A percentile compares a stretch with the other conserved stretches of the same genome.
These are phyloP conservation scores for Blastobasis adustella DNA, from an alignment of 2,888 invertebrate genomes.

Conservation along the genomic window DNA sequence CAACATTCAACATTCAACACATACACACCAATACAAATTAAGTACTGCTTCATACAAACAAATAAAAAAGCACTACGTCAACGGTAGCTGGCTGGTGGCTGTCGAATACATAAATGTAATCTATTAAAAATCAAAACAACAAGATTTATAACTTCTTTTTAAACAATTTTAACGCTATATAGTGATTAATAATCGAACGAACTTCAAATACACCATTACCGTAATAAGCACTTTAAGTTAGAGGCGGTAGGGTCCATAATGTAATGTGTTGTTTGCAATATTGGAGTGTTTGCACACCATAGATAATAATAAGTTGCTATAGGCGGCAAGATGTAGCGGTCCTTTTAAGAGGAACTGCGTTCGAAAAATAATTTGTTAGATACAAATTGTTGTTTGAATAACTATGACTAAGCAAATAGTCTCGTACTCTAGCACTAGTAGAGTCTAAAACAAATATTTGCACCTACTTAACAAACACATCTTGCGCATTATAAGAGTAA, in stretches of 20 bases:
- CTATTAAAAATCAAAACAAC: slow-evolving; percentile 26
- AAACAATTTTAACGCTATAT: slow-evolving; percentile 24
- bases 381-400: too few species aligned
- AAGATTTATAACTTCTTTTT: slow-evolving; percentile 40
- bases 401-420: too few species aligned
- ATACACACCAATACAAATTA: too few species aligned
- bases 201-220: background rate
- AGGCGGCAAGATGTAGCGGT: background rate
- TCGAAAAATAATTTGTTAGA: too few species aligned
- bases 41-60: too few species aligned
- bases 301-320: background rate
- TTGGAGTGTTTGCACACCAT: background rate
- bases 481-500: too few species aligned
- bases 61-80: too few species aligned
- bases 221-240: background rate
- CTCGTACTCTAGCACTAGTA: too few species aligned
- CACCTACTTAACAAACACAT: too few species aligned
- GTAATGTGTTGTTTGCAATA: background rate
- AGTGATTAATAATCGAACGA: slow-evolving; percentile 26
- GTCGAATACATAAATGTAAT: too few species aligned
- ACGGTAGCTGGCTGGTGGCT: slow-evolving; percentile 25
- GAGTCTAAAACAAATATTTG: too few species aligned
- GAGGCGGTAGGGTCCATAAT: slow-evolving; percentile 1
- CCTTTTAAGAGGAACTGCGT: background rate
- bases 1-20: too few species aligned